These are phyloP conservation scores for Lasiommata megera DNA, from an alignment of 2,888 invertebrate species.

Conservation along the genomic window DNA sequence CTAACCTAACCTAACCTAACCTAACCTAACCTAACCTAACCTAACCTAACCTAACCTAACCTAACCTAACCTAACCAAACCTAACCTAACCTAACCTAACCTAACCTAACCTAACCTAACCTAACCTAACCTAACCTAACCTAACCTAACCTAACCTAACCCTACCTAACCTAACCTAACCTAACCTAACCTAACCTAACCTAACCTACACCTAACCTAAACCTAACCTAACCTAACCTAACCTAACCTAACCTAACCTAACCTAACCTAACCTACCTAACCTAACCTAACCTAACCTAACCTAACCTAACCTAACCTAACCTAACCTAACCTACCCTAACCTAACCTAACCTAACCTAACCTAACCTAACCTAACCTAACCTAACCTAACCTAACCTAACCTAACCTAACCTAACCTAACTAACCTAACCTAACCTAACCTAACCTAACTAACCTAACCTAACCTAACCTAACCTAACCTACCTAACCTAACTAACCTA, in stretches of 20 bases:
- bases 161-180: constrained; percentile 26
- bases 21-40: constrained; percentile 20
- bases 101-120: constrained; percentile 28
- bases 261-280: constrained; percentile 9
- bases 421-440: neutral
- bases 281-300: constrained; percentile 12
- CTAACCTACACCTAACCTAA: constrained; percentile 33
- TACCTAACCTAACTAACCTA: constrained; percentile 21
- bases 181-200: constrained; percentile 28
- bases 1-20: constrained; percentile 22
- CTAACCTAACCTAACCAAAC: constrained; percentile 27
- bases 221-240: constrained; percentile 35
- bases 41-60: constrained; percentile 21
- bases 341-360: neutral
- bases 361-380: neutral
- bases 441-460: neutral
- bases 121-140: constrained; percentile 28
- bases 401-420: neutral
- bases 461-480: neutral
- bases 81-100: constrained; percentile 30
- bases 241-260: constrained; percentile 24
- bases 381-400: neutral
- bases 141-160: constrained; percentile 25
- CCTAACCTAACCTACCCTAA: neutral
- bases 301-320: constrained; percentile 5